These are phyloP conservation scores for Pitta sordida DNA, from an alignment of 2,113 vertebrate species.

Conservation along the genomic window DNA sequence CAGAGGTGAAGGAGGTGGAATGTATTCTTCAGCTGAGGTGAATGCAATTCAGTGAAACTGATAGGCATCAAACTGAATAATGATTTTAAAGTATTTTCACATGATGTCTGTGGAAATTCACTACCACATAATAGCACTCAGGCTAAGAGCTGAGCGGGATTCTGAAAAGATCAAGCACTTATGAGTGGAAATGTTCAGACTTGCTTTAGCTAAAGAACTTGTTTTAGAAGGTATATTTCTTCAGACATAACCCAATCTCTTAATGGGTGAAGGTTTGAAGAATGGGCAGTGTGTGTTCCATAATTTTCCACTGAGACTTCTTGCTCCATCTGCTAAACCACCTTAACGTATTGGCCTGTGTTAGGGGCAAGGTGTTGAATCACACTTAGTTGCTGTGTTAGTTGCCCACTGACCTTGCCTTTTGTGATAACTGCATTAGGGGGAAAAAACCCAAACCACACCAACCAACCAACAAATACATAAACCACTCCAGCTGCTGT, in stretches of 20 bases:
- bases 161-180: slow-evolving; percentile 54
- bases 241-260: neutral
- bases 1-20: slow-evolving; percentile 10
- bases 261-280: neutral
- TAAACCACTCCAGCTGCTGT: neutral
- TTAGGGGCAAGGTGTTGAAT: neutral
- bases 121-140: slow-evolving; percentile 57
- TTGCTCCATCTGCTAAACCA: neutral
- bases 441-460: neutral
- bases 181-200: slow-evolving; percentile 45
- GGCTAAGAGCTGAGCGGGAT: slow-evolving; percentile 20
- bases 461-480: neutral
- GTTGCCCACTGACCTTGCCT: neutral
- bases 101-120: slow-evolving; percentile 61
- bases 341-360: neutral
- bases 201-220: slow-evolving; percentile 17
- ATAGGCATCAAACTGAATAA: slow-evolving; percentile 63
- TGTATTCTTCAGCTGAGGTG: slow-evolving; percentile 37
- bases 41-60: slow-evolving; percentile 52
- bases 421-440: neutral
- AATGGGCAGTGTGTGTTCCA: neutral
- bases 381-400: neutral
- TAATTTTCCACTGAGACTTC: neutral
- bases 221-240: slow-evolving; percentile 18
- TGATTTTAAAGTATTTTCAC: slow-evolving; percentile 64